Evolutionary conservation across 2,888 invertebrate genomes (phyloP), one percentile per base, ranked within the genome.

Genomic region (Melanotus villosus): DNA sequence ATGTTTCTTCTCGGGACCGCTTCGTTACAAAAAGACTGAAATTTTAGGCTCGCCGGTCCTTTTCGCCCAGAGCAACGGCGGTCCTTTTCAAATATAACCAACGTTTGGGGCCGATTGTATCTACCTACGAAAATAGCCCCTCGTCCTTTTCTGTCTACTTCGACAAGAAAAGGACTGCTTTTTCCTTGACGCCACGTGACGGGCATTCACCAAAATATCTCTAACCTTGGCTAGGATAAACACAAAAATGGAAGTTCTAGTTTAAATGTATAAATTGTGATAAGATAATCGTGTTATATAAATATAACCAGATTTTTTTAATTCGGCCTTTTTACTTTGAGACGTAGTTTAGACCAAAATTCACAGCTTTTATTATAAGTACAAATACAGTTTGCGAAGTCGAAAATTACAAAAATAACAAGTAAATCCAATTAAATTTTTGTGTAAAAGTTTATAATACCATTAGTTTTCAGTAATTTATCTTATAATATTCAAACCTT

Each of bases 21-120:
- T 18, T 16, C 16, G 30, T 64, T 63, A 56, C 71, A 70, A 73
- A 73, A 70, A 72, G 68, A 65, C 56, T 50, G 58, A 71, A 66
- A 68, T 63, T 65, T 65, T 60, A 70, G 71, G 71, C 65, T 72
- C 56, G 73, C 45, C 67, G 69, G 68, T 62, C 71, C 68, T 54
- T 73, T 70, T 70, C 47, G 70, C 72, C 72, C 58, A 23, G 65
- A 45, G 73, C 70, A 32, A 41, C 54, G 62, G 26, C 67, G 63
- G 50, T 52, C 58, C 57, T 65, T 60, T 60, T 65, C 56, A 71
- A 71, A 73, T 73, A 70, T 68, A 64, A 68, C 41, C 62, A 32
- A 30, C 38, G 56, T 36, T 56, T 56, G 14, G 23, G 38, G 38
- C 14, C 60, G 65, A 72, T 65, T 57, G 62, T 57, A 65, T 65